Percentiles rank a stretch among this genome's conserved stretches.
Conservation (phyloP, 1,140 invertebrate genomes). For the Vanessa atalanta region DNA sequence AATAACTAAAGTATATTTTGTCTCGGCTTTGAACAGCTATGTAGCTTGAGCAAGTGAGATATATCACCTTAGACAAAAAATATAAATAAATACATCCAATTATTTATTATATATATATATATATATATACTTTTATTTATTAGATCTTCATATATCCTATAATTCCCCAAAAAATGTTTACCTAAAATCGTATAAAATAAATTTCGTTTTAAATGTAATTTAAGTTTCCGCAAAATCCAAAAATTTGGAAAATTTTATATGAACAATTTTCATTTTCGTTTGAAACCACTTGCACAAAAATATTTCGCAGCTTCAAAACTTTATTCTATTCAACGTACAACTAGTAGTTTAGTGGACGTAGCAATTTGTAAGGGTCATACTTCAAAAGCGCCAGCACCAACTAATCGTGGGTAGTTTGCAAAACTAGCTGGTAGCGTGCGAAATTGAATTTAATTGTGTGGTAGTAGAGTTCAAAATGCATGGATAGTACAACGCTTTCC, state of each 20-base stretch:
- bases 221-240: too few species aligned
- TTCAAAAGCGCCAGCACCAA: slow-evolving; percentile 13
- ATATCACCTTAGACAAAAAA: too few species aligned
- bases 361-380: slow-evolving; percentile 11
- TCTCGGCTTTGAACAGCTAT: too few species aligned
- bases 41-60: too few species aligned
- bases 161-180: background rate
- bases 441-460: background rate
- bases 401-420: slow-evolving; percentile 10
- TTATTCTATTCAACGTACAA: background rate
- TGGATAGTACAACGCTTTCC: background rate
- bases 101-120: too few species aligned
- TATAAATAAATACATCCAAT: background rate
- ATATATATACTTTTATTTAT: background rate
- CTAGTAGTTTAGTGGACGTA: background rate
- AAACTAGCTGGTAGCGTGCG: background rate
- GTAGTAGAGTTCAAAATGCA: background rate
- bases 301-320: background rate
- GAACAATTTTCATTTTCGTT: background rate
- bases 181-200: too few species aligned
- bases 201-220: too few species aligned
- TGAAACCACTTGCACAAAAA: background rate
- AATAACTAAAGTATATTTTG: too few species aligned
- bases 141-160: background rate
- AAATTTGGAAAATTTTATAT: background rate